Evolutionary conservation across 92 coral and sea anemone genomes (phyloP), one percentile per base, ranked within the genome.

Genomic region (Galaxea fascicularis): DNA sequence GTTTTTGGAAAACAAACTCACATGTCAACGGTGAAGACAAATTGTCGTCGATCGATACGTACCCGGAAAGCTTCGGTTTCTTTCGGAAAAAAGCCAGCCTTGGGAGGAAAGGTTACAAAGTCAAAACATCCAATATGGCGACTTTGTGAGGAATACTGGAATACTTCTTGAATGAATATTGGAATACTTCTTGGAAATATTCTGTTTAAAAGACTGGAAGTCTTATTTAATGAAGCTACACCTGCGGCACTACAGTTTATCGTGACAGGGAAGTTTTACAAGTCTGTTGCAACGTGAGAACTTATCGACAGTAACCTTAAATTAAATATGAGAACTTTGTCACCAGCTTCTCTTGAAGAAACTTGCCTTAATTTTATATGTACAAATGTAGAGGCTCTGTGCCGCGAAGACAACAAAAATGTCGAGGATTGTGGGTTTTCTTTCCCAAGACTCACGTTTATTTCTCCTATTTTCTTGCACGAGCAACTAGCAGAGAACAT

Each of bases 401-500:
- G 90, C 64, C 83, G 41, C 51, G 94, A 93, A 84, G 90, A 90
- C n/a, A 60, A 70, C 30, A 82, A 76, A 26, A 74, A 67, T 58
- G 89, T 80, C 22, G 85, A 89, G 83, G 80, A 56, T 56, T 22
- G 28, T 56, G 77, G 52, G 8, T 31, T 54, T 24, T 15, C 86
- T 0, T 27, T 45, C 51, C 57, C 71, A 71, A 90, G 65, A 73
- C 79, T 93, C 22, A 76, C 75, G 24, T 93, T 93, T 65, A 91
- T 71, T 24, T 78, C 75, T 51, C 92, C 94, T 4, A 82, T 88
- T 4, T 88, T 88, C 29, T 72, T 93, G 4, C 96, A 91, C 53
- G 96, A 93, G 49, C 94, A 91, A 30, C 92, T 93, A 1, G 90
- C 96, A 12, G 94, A 91, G 27, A 83, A 59, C 4, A 83, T 93